Conservation (phyloP, 2,797 vertebrate genomes). For the Rachycentron canadum region DNA sequence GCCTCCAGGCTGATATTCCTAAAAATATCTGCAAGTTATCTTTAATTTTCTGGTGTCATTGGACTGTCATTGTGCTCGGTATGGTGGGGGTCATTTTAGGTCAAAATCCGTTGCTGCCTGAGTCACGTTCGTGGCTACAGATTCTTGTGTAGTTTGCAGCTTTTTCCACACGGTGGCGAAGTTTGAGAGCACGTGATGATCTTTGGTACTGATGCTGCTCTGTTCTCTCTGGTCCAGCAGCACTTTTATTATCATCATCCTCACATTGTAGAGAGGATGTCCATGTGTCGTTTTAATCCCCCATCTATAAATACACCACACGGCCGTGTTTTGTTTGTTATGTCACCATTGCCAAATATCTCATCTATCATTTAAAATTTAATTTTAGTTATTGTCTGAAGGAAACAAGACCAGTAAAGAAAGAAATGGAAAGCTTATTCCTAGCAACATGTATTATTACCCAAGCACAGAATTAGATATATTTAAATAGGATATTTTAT, state of each 20-base stretch:
- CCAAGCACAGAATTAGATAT: not conserved
- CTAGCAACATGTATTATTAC: too few relatives aligned
- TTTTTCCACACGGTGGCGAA: conserved; percentile 57
- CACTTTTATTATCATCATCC: conserved; percentile 16
- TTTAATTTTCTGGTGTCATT: conserved; percentile 9
- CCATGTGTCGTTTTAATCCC: conserved; percentile 56
- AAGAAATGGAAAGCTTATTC: too few relatives aligned
- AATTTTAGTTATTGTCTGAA: not conserved
- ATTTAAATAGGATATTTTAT: not conserved
- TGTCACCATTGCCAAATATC: not conserved
- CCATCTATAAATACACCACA: conserved; percentile 48
- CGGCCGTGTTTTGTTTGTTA: not conserved
- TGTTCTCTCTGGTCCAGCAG: not conserved
- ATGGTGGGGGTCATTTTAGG: not conserved
- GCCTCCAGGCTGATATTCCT: not conserved
- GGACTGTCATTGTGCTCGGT: not conserved
- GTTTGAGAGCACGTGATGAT: conserved; percentile 25
- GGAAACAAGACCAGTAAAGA: not conserved
- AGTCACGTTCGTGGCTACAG: not conserved
- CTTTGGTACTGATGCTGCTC: not conserved
- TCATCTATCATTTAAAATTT: not conserved
- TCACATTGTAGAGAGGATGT: not conserved
- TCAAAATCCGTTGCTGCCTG: not conserved
- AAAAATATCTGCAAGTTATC: conserved; percentile 32
- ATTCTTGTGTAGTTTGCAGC: not conserved